Base-by-base conservation (phyloP, 1,140 invertebrate genomes). In the Euwallacea similis region DNA sequence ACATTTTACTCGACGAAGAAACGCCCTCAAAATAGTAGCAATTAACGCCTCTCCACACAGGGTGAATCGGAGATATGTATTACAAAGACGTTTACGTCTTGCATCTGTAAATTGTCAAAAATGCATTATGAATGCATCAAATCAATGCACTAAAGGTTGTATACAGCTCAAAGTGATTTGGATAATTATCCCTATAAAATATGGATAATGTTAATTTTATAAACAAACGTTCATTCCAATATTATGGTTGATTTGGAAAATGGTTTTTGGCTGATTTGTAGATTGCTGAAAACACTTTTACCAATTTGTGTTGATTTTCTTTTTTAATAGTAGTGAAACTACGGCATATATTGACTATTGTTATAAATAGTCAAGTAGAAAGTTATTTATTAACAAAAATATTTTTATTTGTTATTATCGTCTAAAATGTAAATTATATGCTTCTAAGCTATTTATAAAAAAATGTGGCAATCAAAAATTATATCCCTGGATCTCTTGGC, bases 331-430 rank as follows among this genome's bases (percentile, higher is more conserved):
- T 65, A 74, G 58, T 71, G 42, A 63, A 56, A 66, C 69, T 71
- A 71, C 63, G 44, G 44, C 43, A 66, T 42, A 66, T 33, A 66
- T 55, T 53, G 75, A 78, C 77, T 78, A 78, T 78, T 78, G 77
- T 78, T 78, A 50, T 78, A 78, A 73, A 78, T 78, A 78, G 77
- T 78, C 73, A 46, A 43, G 42, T 56, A 66, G 56, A 63, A 66
- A 42, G 15, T 72, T 72, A 72, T 72, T 72, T 72, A 72, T 72
- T 72, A 9, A 69, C 21, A 33, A 33, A 33, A 33, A 33, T 33
- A 33, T 33, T 33, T 33, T 33, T 33, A 33, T 33, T 33, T 33
- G 21, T 33, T 33, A 33, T 33, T 33, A 33, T 33, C 21, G 1
- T 33, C 21, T 33, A 33, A 33, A 33, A 33, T 33, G 21, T 33